Evolutionary conservation across 2,113 vertebrate genomes (phyloP).

Genomic region (Recurvirostra avosetta): DNA sequence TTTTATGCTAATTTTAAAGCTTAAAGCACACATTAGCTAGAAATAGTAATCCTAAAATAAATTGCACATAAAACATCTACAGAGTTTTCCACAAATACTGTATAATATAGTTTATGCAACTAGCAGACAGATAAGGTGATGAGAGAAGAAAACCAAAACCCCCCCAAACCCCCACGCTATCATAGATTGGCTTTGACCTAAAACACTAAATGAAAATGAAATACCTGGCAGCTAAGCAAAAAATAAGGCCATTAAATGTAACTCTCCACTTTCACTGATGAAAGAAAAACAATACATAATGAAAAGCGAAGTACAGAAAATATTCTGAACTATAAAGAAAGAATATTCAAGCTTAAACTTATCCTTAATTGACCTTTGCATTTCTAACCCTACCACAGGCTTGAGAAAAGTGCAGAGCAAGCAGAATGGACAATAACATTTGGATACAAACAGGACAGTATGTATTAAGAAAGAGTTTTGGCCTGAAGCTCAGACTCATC

Average conservation of each 20-base stretch:
- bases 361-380: constrained; percentile 48
- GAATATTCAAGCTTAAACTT: neutral
- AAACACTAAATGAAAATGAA: neutral
- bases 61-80: neutral
- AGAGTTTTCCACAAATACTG: neutral
- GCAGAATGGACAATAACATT: neutral
- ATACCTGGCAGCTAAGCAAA: constrained; percentile 7
- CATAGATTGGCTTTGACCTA: neutral
- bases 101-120: neutral
- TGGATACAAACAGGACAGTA: neutral
- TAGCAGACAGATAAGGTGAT: neutral
- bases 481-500: neutral
- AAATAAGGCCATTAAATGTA: neutral
- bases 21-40: neutral
- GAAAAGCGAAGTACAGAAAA: neutral
- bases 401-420: neutral
- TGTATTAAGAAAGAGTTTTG: constrained; percentile 9
- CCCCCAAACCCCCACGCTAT: neutral
- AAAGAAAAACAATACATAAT: neutral
- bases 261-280: neutral
- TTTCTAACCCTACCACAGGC: neutral
- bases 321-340: neutral
- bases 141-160: neutral
- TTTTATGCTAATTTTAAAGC: neutral
- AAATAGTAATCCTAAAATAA: neutral